Base-by-base conservation (phyloP, 2,888 invertebrate species). In the Patella caerulea region DNA sequence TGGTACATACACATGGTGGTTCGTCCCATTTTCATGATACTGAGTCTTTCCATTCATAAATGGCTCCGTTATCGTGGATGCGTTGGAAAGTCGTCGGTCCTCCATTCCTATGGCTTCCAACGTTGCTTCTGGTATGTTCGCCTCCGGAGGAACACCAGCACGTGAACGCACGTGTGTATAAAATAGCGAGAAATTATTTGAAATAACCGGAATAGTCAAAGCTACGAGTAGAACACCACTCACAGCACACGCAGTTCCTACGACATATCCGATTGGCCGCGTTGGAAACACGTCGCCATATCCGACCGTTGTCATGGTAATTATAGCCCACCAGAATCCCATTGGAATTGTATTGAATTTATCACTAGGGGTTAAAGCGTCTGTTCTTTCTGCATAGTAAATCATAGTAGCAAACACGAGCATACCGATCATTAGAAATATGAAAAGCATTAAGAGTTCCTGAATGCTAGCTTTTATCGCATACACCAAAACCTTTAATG, bases 281-380 rank as follows among this genome's bases (percentile, higher is more conserved):
- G 79, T 84, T 2, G 91, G 91, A 76, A 83, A 86, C 14, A 90
- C 87, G 80, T 91, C 91, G 12, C 91, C 91, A 78, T 91, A 91
- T 5, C 91, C 91, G 11, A 91, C 90, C 0, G 91, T 91, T 69
- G 91, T 91, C 90, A 91, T 91, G 80, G 91, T 91, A 80, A 91
- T 90, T 71, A 92, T 89, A 4, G 91, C 91, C 91, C 91, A 93
- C 92, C 92, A 92, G 81, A 92, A 90, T 5, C 92, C 92, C 45
- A 90, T 85, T 9, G 91, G 92, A 78, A 92, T 92, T 53, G 91
- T 91, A 59, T 84, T 86, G 83, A 91, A 92, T 52, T 82, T 81
- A 53, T 85, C 84, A 59, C 85, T 84, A 2, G 85, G 85, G 52
- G 80, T 86, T 9, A 83, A 77, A 24, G 85, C 83, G 75, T 88